Evolutionary conservation across 2,888 invertebrate species (phyloP).

Genomic region (Prosopocoilus inquinatus): DNA sequence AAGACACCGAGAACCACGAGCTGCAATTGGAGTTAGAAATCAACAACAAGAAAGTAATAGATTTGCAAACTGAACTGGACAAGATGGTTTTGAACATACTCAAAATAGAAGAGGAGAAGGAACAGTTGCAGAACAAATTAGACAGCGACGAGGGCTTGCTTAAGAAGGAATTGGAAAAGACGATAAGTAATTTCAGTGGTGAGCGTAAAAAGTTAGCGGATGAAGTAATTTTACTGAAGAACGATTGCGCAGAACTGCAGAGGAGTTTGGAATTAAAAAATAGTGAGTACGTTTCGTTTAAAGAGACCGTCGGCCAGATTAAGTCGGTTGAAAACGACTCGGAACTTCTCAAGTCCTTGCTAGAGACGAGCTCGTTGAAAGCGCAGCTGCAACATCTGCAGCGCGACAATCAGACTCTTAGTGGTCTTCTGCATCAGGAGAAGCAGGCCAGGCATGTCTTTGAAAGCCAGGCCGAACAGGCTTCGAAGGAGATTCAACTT

Average conservation of each 20-base stretch:
- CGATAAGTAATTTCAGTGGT: slow-evolving; percentile 39
- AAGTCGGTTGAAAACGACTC: slow-evolving; percentile 48
- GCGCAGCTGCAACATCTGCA: slow-evolving; percentile 59
- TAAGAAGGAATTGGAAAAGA: slow-evolving; percentile 38
- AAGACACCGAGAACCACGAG: slow-evolving; percentile 57
- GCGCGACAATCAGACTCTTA: slow-evolving; percentile 54
- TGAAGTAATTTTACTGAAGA: slow-evolving; percentile 50
- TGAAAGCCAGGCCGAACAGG: slow-evolving; percentile 49
- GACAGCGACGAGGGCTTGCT: slow-evolving; percentile 41
- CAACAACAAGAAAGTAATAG: slow-evolving; percentile 43
- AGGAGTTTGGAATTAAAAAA: slow-evolving; percentile 43
- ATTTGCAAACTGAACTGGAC: slow-evolving; percentile 46
- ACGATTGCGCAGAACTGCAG: slow-evolving; percentile 46
- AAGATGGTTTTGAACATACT: slow-evolving; percentile 45
- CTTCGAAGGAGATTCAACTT: slow-evolving; percentile 54
- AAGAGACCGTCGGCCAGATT: slow-evolving; percentile 51
- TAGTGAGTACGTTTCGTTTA: slow-evolving; percentile 51
- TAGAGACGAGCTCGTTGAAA: slow-evolving; percentile 58
- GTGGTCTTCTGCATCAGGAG: slow-evolving; percentile 51
- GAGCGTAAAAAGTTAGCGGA: slow-evolving; percentile 51
- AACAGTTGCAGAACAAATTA: slow-evolving; percentile 43
- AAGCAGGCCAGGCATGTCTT: slow-evolving; percentile 49
- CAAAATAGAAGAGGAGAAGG: slow-evolving; percentile 49
- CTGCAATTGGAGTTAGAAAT: slow-evolving; percentile 49
- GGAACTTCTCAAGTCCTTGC: slow-evolving; percentile 42